Evolutionary conservation across 1,140 invertebrate genomes (phyloP), one percentile per base, ranked within the genome.

Genomic region (Akabosia matsudoensis): DNA sequence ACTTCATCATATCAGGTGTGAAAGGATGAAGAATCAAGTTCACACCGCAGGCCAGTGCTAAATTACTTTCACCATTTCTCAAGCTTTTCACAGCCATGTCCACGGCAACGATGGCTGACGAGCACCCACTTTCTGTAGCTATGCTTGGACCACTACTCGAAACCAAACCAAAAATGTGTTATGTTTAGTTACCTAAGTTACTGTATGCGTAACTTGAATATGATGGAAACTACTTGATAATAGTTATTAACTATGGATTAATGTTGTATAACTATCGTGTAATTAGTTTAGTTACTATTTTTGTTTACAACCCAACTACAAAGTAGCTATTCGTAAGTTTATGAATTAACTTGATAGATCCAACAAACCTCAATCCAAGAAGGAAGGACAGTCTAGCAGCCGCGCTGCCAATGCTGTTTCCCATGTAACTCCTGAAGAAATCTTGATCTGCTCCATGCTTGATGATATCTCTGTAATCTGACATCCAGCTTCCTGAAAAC

Each of bases 81-180:
- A 72, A 22, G 33, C 33, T 51, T 37, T 72, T 72, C 10, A 16
- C n/a, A 18, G 70, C 70, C 37, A 72, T 14, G 67, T 33, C 16
- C 3, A 70, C 28, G 2, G 67, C 67, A 4, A 70, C 67, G 3
- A 30, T 33, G 7, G 67, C 7, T 30, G 67, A 70, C 2, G 67
- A 70, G n/a, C 67, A 70, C 1, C 67, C 67, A 31, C 7, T 14
- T 70, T 70, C 67, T 2, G 67, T 70, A 16, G 67, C 28, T 2
- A 70, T 70, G 33, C 33, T 70, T 70, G 67, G 67, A 51, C 70
- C 70, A 10, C 31, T 72, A 3, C n/a, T n/a, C n/a, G n/a, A n/a
- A n/a, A n/a, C n/a, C n/a, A n/a, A 52, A n/a, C n/a, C n/a, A n/a
- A 52, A 52, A 52, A 52, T 52, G 45, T 13, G 45, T n/a, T n/a